Conservation (phyloP, 2,888 invertebrate genomes). For the Horisme vitalbata region DNA sequence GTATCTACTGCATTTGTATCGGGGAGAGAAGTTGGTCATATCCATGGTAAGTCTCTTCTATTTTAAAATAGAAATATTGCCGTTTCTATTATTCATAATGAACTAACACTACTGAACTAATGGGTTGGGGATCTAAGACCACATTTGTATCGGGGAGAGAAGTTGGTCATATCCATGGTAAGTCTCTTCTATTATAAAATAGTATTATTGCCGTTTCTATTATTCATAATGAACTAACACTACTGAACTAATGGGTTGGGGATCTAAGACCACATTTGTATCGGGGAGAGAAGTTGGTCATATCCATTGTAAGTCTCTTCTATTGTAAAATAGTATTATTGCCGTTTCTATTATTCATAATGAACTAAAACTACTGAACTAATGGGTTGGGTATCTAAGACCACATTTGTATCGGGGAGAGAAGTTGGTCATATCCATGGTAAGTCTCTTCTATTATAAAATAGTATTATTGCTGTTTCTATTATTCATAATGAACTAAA, state of each 20-base stretch:
- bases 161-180: constrained; percentile 45
- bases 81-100: no score
- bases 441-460: constrained; percentile 31
- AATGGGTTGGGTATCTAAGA: no score
- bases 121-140: no score
- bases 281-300: constrained; percentile 37
- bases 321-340: background rate
- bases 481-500: no score
- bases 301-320: constrained; percentile 44
- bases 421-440: constrained; percentile 42
- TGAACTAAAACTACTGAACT: no score
- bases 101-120: no score
- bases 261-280: constrained; percentile 47
- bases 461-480: no score
- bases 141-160: constrained; percentile 43
- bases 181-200: constrained; percentile 11
- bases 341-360: no score
- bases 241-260: no score
- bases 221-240: no score
- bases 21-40: constrained; percentile 39
- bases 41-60: constrained; percentile 41
- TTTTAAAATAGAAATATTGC: background rate
- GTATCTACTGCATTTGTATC: constrained; percentile 51
- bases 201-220: no score
- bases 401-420: constrained; percentile 45